Evolutionary conservation across 2,113 vertebrate species (phyloP).

Genomic region (Mus musculus): GRCm39 chr1:120774501-120775000

Average conservation of each 20-base stretch:
- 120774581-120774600: no score
- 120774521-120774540: background rate
- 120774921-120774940: no score
- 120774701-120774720: background rate
- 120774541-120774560: background rate
- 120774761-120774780: background rate
- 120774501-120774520: background rate
- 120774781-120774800: background rate
- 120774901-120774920: background rate
- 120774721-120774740: background rate
- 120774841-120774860: background rate
- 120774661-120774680: background rate
- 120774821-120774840: background rate
- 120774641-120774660: background rate
- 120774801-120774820: background rate
- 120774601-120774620: background rate
- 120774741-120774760: background rate
- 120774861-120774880: background rate
- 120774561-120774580: background rate
- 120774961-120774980: background rate
- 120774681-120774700: background rate
- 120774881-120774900: background rate
- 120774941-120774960: background rate
- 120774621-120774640: background rate
- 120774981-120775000: background rate